Evolutionary conservation across 1,140 invertebrate genomes (phyloP), one percentile per base, ranked within the genome.

Genomic region (Mya arenaria): DNA sequence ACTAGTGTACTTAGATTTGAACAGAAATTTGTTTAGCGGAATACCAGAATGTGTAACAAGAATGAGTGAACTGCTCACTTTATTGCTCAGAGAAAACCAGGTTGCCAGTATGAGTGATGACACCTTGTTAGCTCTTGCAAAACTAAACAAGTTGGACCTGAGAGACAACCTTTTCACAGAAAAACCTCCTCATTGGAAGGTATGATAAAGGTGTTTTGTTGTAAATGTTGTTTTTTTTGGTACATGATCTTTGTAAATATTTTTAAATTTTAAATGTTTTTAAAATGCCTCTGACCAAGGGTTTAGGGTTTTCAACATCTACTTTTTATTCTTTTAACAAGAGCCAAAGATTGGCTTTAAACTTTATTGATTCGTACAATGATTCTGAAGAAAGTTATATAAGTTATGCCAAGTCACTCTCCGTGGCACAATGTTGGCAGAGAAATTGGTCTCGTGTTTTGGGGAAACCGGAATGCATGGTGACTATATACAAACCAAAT

Each of bases 161-260:
- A 78, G 90, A 72, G 88, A 91, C 58, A 91, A 89, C 75, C 37
- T 66, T 36, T 86, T 92, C 13, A 30, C 80, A 4, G 73, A 75
- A 28, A 87, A 86, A 66, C 89, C 89, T 17, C 60, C 60, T 10
- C 89, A 91, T 56, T 91, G 90, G 90, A 91, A 90, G 88, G 90
- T 91, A 85, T 48, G 73, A 62, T 58, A 72, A 75, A 13, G 15
- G 25, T 37, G 15, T 48, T n/a, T 48, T n/a, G 13, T 48, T 15
- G 44, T n/a, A 48, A n/a, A n/a, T 48, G 44, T 15, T n/a, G 44
- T 48, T 48, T 41, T 15, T 34, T 74, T n/a, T 52, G 41, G 25
- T 19, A 55, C 39, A 39, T 62, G 62, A 17, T 10, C n/a, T 73
- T 34, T 23, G 25, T 56, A 5, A 37, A 0, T 39, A 5, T 79